Percentiles rank a stretch among this genome's conserved stretches.
Conservation (phyloP, 2,113 vertebrate species). For the Dermatemys mawii region DNA sequence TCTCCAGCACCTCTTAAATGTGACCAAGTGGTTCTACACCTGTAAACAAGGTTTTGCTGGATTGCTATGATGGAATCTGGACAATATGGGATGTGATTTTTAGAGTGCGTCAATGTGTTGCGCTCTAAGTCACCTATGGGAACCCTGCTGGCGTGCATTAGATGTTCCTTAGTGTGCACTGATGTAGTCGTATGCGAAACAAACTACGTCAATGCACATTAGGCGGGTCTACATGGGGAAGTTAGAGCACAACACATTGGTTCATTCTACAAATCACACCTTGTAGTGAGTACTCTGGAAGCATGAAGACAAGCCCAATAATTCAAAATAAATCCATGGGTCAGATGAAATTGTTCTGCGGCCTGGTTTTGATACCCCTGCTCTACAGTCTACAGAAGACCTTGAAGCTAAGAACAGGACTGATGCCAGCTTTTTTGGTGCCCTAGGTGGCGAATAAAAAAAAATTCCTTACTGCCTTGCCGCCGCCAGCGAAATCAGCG, state of each 20-base stretch:
- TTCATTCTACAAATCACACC: background rate
- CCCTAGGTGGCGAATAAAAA: no score
- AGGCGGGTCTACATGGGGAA: background rate
- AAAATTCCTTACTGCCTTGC: no score
- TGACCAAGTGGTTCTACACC: background rate
- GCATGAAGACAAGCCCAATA: background rate
- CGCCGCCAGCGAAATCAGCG: no score
- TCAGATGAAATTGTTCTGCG: background rate
- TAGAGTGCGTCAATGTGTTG: background rate
- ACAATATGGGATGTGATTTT: background rate
- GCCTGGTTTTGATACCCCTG: background rate
- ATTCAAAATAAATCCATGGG: background rate
- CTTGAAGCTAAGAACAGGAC: conserved; percentile 36
- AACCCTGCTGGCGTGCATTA: background rate
- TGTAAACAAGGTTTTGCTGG: background rate
- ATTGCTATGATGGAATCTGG: background rate
- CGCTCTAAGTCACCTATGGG: background rate
- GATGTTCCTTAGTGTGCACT: background rate
- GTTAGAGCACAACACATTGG: background rate
- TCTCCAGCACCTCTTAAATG: background rate
- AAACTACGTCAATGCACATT: background rate
- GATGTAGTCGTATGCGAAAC: background rate
- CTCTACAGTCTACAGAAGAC: conserved; percentile 1
- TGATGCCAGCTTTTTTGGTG: no score
- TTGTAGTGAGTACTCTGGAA: background rate